Evolutionary conservation across 1,140 invertebrate genomes (phyloP), one percentile per base, ranked within the genome.

Genomic region (Leguminivora glycinivorella): DNA sequence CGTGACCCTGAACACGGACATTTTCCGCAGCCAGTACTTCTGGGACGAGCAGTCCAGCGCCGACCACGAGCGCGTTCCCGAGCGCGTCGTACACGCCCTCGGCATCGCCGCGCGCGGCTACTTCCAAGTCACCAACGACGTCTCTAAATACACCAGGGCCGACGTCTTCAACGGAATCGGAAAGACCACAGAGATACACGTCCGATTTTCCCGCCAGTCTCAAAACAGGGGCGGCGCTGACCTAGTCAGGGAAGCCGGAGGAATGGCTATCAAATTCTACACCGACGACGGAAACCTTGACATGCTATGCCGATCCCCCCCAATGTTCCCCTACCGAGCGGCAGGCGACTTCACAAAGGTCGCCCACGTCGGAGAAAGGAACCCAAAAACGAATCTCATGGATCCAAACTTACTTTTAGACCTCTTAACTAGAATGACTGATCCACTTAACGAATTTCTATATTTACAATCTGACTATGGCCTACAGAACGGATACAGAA

Each of bases 101-200:
- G 98, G 98, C 81, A 96, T 95, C 38, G 97, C 97, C 67, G 98
- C 97, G 3, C 98, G 97, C 92, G 98, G 98, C 0, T 98, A 97
- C 78, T 98, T 98, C 82, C 96, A 98, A 88, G 95, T 97, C 2
- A 98, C 97, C 0, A 95, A 98, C 79, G 96, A 98, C 80, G 97
- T 99, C 26, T 94, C 93, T 0, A 94, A 95, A 71, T 98, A 97
- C 81, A 94, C 91, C 66, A 97, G 96, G 72, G 97, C 97, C 0
- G 94, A 94, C 66, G 85, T 98, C 0, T 98, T 99, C 90, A 94
- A 95, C n/a, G 85, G 92, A 56, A 93, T 98, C 67, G 97, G 97
- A 34, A 98, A 98, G 85, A 94, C 92, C 71, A 98, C 97, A 14
- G 96, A 96, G 0, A 85, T 98, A 9, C 5, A 71, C 1, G 76